Evolutionary conservation across 2,113 vertebrate genomes (phyloP).

Genomic region (Desmodus rotundus): DNA sequence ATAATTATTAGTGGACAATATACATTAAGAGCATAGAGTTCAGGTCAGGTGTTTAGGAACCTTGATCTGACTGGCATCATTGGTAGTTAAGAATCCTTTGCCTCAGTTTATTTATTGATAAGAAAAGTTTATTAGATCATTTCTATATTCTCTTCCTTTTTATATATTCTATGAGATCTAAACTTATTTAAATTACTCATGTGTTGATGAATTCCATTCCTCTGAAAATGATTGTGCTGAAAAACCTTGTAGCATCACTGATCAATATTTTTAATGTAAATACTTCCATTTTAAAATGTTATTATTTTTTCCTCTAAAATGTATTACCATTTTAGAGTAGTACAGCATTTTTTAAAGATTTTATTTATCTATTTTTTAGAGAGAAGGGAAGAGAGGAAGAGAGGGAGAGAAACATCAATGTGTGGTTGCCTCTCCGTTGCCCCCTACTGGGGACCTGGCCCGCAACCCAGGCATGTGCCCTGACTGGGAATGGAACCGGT

Average conservation of each 20-base stretch:
- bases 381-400: too few relatives aligned
- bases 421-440: too few relatives aligned
- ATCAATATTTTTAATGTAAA: not conserved
- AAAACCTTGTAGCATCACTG: not conserved
- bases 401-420: too few relatives aligned
- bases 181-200: not conserved
- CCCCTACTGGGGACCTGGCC: too few relatives aligned
- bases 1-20: not conserved
- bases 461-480: too few relatives aligned
- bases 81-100: not conserved
- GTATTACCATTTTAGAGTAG: not conserved
- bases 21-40: not conserved
- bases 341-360: too few relatives aligned
- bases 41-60: not conserved
- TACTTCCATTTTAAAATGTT: not conserved
- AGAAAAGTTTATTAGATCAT: not conserved
- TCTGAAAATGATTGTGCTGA: not conserved
- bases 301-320: not conserved
- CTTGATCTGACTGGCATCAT: not conserved
- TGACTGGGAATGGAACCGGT: too few relatives aligned
- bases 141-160: not conserved
- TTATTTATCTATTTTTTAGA: too few relatives aligned
- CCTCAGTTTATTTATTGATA: not conserved
- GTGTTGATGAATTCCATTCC: not conserved
- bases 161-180: not conserved